These are phyloP conservation scores for Metacarcinus magister DNA, from an alignment of 2,888 invertebrate species.

Conservation along the genomic window DNA sequence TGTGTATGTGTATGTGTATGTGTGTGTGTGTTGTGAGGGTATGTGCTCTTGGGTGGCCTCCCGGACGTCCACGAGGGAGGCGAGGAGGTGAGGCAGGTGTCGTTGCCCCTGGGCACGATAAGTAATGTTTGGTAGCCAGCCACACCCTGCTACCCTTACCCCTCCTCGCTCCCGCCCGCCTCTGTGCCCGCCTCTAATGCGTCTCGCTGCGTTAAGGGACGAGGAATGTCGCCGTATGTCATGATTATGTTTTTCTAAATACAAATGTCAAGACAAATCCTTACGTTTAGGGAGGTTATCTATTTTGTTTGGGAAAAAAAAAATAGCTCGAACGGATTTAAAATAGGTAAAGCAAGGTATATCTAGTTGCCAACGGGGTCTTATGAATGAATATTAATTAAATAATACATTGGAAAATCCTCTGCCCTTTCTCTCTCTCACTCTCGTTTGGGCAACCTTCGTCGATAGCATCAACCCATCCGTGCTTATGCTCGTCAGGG, in stretches of 20 bases:
- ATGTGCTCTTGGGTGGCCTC: neutral
- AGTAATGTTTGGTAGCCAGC: conserved; percentile 41
- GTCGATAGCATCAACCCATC: conserved; percentile 18
- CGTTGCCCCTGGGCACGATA: conserved; percentile 40
- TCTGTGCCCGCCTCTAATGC: neutral
- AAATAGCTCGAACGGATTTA: neutral
- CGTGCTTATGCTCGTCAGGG: neutral
- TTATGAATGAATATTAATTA: neutral
- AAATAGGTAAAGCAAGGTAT: neutral
- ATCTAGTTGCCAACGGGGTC: neutral
- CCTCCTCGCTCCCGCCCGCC: neutral
- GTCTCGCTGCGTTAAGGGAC: neutral
- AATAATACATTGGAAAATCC: neutral
- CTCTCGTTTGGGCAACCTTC: neutral
- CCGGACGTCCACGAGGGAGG: neutral
- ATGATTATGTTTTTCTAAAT: neutral
- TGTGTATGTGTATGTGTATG: neutral
- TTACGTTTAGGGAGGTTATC: neutral
- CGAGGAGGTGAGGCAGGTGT: neutral
- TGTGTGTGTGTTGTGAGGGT: neutral
- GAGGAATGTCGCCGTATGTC: neutral
- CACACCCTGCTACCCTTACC: neutral
- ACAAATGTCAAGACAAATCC: neutral
- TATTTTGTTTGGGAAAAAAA: neutral
- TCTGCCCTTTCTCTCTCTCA: neutral